Percentiles rank a stretch among this genome's conserved stretches.
These are phyloP conservation scores for Macquaria australasica DNA, from an alignment of 2,113 vertebrate genomes.

Conservation along the genomic window DNA sequence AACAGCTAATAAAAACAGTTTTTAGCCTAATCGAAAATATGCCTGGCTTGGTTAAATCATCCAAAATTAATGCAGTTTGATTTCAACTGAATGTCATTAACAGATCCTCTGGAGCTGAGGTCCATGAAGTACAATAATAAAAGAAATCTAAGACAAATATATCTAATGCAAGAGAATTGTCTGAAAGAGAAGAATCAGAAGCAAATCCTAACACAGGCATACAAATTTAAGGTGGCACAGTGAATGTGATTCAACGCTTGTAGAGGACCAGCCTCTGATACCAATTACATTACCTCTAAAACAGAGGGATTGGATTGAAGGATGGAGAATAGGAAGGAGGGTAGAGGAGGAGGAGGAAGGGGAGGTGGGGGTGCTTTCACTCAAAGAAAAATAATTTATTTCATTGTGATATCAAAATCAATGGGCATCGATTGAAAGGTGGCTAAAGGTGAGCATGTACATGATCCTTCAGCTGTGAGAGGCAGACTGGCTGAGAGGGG, in stretches of 20 bases:
- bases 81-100: not conserved
- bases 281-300: conserved; percentile 75
- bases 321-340: conserved; percentile 31
- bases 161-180: conserved; percentile 30
- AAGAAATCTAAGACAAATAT: conserved; percentile 33
- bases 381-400: conserved; percentile 82
- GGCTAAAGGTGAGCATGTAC: conserved; percentile 81
- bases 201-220: conserved; percentile 25
- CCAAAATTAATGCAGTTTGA: not conserved
- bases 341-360: not conserved
- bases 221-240: conserved; percentile 56
- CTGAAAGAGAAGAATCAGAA: conserved; percentile 24
- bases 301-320: conserved; percentile 56
- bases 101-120: not conserved
- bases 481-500: conserved; percentile 44
- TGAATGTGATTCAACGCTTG: conserved; percentile 52
- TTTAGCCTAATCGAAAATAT: not conserved
- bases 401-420: conserved; percentile 85
- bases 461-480: conserved; percentile 76
- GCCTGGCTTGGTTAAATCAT: not conserved
- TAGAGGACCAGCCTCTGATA: conserved; percentile 44
- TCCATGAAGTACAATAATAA: conserved; percentile 17
- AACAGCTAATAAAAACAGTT: not conserved
- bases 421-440: conserved; percentile 80
- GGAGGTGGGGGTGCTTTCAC: conserved; percentile 45